phyloP scores from a whole-genome alignment of 2,797 vertebrate species.

The Spinibarbus caldwelli region DNA sequence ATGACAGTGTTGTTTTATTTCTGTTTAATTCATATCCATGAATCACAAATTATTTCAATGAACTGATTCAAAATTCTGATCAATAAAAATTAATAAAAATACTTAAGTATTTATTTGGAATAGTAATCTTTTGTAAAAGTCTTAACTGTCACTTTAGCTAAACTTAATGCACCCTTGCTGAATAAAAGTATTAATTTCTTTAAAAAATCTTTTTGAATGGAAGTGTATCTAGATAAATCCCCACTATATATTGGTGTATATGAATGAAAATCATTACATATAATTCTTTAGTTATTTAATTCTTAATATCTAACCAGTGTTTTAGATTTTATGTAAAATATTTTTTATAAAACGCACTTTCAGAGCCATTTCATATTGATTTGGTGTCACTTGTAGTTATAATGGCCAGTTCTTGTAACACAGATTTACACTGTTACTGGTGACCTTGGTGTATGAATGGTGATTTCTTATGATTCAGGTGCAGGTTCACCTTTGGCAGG shows the following conservation, averaged over 20 bases:
- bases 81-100: no score
- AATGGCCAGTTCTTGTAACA: background rate
- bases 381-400: background rate
- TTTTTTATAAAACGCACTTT: background rate
- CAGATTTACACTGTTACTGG: background rate
- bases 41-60: no score
- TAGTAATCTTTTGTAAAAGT: no score
- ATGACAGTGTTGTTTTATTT: no score
- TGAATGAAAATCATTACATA: background rate
- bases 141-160: no score
- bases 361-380: background rate
- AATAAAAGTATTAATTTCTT: no score
- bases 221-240: background rate
- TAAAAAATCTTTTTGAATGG: background rate
- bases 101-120: no score
- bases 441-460: background rate
- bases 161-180: no score
- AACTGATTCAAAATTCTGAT: no score
- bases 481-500: constrained; percentile 88
- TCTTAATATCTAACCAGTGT: background rate
- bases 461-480: background rate
- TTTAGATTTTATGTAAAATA: background rate
- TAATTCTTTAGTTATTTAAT: no score
- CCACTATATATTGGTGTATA: no score
- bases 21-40: no score